These are phyloP conservation scores for Zeuzera pyrina DNA, from an alignment of 2,888 invertebrate species.

Conservation along the genomic window DNA sequence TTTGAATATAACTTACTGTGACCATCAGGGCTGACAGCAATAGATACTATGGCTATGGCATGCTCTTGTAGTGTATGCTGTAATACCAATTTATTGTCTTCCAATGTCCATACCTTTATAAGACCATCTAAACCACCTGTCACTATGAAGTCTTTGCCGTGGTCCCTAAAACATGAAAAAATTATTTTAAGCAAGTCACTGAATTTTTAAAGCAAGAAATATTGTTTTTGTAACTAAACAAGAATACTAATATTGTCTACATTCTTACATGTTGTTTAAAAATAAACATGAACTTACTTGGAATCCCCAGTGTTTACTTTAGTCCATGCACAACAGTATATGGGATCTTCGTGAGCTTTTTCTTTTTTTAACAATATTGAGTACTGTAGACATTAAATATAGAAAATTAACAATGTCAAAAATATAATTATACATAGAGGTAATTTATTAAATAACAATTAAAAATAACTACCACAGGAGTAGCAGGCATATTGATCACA, in stretches of 20 bases:
- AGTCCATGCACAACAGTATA: conserved; percentile 97
- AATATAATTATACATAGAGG: too few relatives aligned
- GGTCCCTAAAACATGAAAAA: conserved; percentile 55
- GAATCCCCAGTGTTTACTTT: conserved; percentile 54
- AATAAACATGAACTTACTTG: conserved; percentile 67
- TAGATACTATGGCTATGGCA: conserved; percentile 91
- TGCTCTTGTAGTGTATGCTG: conserved; percentile 89
- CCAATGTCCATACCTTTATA: conserved; percentile 89
- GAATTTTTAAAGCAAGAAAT: too few relatives aligned
- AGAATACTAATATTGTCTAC: conserved; percentile 3
- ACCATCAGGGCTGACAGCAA: conserved; percentile 91
- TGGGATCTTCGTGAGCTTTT: conserved; percentile 93
- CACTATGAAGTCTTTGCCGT: conserved; percentile 79
- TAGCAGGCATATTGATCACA: too few relatives aligned
- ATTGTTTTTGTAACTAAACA: conserved; percentile 2
- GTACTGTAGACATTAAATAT: too few relatives aligned
- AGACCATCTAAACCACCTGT: conserved; percentile 93
- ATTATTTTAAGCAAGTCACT: too few relatives aligned
- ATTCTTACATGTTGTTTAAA: not conserved
- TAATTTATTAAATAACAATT: too few relatives aligned
- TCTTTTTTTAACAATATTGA: conserved; percentile 86
- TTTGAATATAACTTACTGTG: conserved; percentile 76
- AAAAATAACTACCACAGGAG: too few relatives aligned
- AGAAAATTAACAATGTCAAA: too few relatives aligned
- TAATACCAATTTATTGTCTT: conserved; percentile 79